Evolutionary conservation across 2,797 vertebrate genomes (phyloP).

Genomic region (Clarias fuscus): DNA sequence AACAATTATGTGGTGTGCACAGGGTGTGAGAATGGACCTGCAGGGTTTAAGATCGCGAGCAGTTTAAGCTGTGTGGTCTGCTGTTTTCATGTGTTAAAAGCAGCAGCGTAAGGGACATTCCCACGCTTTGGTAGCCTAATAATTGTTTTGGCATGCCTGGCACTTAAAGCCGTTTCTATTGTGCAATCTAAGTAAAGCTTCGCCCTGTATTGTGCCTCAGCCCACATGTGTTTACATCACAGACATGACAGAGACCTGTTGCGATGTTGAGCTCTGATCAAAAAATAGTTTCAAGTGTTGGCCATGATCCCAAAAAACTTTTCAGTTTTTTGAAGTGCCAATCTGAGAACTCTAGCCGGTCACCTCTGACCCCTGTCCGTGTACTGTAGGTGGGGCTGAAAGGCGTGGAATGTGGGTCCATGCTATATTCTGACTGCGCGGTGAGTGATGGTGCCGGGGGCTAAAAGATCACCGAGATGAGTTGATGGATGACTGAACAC

Average conservation of each 20-base stretch:
- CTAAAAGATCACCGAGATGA: constrained; percentile 58
- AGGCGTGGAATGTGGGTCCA: constrained; percentile 50
- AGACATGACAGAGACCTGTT: not conserved
- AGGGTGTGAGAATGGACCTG: constrained; percentile 34
- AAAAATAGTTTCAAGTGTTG: not conserved
- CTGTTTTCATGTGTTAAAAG: constrained; percentile 11
- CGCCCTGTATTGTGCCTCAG: constrained; percentile 20
- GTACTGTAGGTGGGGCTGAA: constrained; percentile 19
- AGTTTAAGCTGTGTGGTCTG: constrained; percentile 35
- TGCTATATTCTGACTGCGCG: constrained; percentile 62
- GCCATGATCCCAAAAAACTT: not conserved
- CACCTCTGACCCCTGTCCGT: constrained; percentile 21
- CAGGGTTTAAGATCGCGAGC: constrained; percentile 29
- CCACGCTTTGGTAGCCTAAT: constrained; percentile 33
- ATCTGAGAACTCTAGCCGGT: not conserved
- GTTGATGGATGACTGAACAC: constrained; percentile 57
- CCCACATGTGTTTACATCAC: constrained; percentile 31
- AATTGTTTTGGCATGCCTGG: constrained; percentile 35
- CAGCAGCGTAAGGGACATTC: constrained; percentile 21
- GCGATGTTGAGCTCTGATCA: not conserved
- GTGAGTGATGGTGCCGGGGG: constrained; percentile 55
- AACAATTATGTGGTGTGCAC: constrained; percentile 41
- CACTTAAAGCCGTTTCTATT: constrained; percentile 29
- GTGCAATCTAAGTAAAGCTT: constrained; percentile 48
- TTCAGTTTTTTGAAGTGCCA: not conserved